Conservation (phyloP, 2,797 vertebrate genomes). For the Spondyliosoma cantharus region DNA sequence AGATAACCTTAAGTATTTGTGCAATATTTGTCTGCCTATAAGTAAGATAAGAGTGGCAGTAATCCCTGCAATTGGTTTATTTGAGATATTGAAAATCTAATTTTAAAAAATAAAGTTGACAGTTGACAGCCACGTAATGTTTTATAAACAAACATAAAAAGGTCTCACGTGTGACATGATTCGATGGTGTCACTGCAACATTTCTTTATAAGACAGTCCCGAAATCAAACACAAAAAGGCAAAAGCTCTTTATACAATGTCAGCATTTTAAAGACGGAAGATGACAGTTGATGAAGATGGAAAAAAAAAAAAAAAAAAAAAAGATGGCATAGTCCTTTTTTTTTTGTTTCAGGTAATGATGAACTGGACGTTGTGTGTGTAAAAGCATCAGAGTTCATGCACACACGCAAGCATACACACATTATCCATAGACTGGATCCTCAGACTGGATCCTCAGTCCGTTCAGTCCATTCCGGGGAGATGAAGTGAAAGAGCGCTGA, state of each 20-base stretch:
- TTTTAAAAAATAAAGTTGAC: constrained; percentile 84
- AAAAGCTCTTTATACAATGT: constrained; percentile 76
- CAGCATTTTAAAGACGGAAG: constrained; percentile 59
- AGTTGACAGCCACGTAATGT: constrained; percentile 78
- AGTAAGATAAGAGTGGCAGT: constrained; percentile 89
- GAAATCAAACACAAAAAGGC: constrained; percentile 73
- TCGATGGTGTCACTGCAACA: constrained; percentile 75
- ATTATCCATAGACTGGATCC: constrained; percentile 57
- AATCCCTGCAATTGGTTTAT: constrained; percentile 93
- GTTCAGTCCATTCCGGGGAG: constrained; percentile 57
- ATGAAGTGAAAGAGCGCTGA: constrained; percentile 49
- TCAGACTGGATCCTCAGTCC: constrained; percentile 49
- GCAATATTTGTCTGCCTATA: constrained; percentile 92
- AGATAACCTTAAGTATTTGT: constrained; percentile 85
- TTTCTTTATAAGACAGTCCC: constrained; percentile 78
- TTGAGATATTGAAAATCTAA: constrained; percentile 84
- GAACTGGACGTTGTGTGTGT: constrained; percentile 75
- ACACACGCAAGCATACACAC: constrained; percentile 43
- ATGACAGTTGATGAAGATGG: constrained; percentile 60
- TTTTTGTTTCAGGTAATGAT: constrained; percentile 69
- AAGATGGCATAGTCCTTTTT: constrained; percentile 79
- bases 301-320: constrained; percentile 44
- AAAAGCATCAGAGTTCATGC: constrained; percentile 78
- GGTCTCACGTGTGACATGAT: constrained; percentile 69
- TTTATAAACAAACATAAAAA: constrained; percentile 77